Evolutionary conservation across 2,888 invertebrate species (phyloP).

Genomic region (Nomada ferruginata): DNA sequence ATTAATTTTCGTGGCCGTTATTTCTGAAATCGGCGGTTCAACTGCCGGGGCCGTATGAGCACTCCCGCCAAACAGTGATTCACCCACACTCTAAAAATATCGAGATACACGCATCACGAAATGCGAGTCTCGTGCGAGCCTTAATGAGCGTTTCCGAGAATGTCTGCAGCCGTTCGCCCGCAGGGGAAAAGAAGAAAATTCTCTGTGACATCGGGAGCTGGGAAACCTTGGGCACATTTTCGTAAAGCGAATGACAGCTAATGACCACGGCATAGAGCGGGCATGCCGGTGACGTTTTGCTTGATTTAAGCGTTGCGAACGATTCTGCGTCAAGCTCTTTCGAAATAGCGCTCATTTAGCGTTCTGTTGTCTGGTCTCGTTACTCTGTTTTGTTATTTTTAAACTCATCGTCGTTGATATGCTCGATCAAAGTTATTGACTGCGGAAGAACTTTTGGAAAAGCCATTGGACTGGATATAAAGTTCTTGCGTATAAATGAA

Average conservation of each 20-base stretch:
- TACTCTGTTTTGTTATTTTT: background rate
- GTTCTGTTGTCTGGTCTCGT: background rate
- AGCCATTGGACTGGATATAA: no score
- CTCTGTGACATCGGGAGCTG: conserved; percentile 4
- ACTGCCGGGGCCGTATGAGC: conserved; percentile 69
- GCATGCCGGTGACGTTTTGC: background rate
- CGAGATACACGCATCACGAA: conserved; percentile 74
- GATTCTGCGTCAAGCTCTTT: background rate
- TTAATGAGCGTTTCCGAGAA: conserved; percentile 59
- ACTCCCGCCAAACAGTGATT: conserved; percentile 80
- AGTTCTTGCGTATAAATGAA: no score
- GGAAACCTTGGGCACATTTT: conserved; percentile 33
- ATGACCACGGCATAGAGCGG: background rate
- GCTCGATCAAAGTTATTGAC: no score
- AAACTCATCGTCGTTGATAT: no score
- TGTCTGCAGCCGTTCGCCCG: conserved; percentile 32
- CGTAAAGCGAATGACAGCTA: conserved; percentile 17
- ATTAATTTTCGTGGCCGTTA: conserved; percentile 81
- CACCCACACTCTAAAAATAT: conserved; percentile 83
- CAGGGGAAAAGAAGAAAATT: conserved; percentile 38
- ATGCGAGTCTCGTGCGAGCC: conserved; percentile 57
- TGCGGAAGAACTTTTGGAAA: no score
- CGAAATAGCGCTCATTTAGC: background rate
- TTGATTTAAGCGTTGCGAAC: conserved; percentile 8
- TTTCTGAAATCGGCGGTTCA: conserved; percentile 83